Evolutionary conservation across 2,113 vertebrate species (phyloP).

Genomic region (Alethe castanea): DNA sequence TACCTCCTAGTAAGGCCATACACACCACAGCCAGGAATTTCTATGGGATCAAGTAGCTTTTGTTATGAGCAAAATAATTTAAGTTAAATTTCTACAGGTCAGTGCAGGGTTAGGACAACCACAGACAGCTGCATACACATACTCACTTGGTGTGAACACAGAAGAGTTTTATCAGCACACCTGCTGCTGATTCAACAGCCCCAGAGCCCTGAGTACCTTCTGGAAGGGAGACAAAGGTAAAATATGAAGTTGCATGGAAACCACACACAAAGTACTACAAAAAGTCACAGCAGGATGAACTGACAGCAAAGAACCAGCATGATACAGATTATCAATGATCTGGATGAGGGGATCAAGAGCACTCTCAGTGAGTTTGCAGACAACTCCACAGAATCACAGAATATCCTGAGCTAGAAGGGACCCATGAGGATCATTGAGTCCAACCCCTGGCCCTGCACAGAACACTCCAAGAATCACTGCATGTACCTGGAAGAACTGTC

Average conservation of each 20-base stretch:
- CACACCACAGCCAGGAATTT: neutral
- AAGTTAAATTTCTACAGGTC: neutral
- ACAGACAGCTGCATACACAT: neutral
- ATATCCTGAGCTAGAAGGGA: neutral
- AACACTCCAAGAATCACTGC: neutral
- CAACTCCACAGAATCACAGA: neutral
- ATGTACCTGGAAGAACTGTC: neutral
- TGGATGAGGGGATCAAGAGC: neutral
- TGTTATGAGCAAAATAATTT: neutral
- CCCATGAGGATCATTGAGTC: neutral
- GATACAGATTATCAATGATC: neutral
- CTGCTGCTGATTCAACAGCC: constrained; percentile 84
- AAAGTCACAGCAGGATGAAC: neutral
- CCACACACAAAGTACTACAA: neutral
- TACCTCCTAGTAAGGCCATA: neutral
- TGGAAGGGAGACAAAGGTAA: constrained; percentile 59
- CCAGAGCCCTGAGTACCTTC: constrained; percentile 85
- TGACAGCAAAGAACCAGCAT: neutral
- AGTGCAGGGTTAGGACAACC: neutral
- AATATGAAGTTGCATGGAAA: neutral
- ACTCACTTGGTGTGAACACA: constrained; percentile 98
- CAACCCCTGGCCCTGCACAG: neutral
- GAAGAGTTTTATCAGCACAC: constrained; percentile 95
- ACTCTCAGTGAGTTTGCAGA: neutral
- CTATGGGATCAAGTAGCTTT: neutral